A percentile compares a stretch with the other conserved stretches of the same genome.
phyloP scores from a whole-genome alignment of 2,113 vertebrate species.

The Passer domesticus region DNA sequence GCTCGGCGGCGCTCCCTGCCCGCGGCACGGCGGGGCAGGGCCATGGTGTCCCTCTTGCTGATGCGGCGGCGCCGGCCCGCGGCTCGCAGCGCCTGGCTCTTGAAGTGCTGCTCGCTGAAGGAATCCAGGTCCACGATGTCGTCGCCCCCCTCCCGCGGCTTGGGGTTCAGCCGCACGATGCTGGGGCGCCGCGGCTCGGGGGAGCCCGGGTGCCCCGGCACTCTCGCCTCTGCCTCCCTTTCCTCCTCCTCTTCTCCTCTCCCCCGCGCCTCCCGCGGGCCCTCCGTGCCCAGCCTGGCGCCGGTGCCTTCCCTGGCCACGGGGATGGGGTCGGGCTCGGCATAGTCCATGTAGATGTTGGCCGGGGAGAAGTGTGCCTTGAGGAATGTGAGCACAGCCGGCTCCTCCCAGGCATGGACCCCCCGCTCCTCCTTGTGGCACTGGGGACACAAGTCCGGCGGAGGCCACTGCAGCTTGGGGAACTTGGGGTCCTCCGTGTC shows the following conservation, averaged over 20 bases:
- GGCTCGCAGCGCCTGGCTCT: slow-evolving; percentile 73
- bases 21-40: not conserved
- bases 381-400: slow-evolving; percentile 79
- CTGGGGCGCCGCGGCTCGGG: slow-evolving; percentile 18
- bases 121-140: slow-evolving; percentile 87
- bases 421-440: slow-evolving; percentile 79
- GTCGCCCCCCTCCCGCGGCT: slow-evolving; percentile 41
- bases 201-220: not conserved
- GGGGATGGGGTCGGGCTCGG: slow-evolving; percentile 34
- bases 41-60: slow-evolving; percentile 56
- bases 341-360: slow-evolving; percentile 71
- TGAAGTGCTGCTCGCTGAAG: slow-evolving; percentile 81
- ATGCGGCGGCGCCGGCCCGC: not conserved
- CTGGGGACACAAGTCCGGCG: slow-evolving; percentile 76
- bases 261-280: not conserved
- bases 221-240: not conserved
- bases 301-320: not conserved
- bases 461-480: slow-evolving; percentile 94
- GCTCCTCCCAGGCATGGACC: slow-evolving; percentile 77
- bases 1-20: slow-evolving; percentile 10
- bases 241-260: slow-evolving; percentile 11
- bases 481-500: slow-evolving; percentile 88
- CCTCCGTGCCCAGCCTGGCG: not conserved
- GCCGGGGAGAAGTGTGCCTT: slow-evolving; percentile 75
- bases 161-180: slow-evolving; percentile 66